Evolutionary conservation across 64 coral and sea anemone genomes (phyloP).

Genomic region (Orbicella faveolata): DNA sequence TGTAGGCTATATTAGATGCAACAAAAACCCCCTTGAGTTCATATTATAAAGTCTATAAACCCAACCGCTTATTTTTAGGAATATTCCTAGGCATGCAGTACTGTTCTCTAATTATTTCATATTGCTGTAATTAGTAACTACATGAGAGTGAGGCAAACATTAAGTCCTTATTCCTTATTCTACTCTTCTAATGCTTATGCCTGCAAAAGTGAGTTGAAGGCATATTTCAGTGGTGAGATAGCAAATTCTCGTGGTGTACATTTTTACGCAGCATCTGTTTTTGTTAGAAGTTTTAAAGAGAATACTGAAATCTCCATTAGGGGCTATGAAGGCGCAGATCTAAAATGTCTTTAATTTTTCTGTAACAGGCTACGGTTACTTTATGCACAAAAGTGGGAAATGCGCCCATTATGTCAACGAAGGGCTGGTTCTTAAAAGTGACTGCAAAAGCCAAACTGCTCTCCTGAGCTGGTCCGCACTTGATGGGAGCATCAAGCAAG

Average conservation of each 20-base stretch:
- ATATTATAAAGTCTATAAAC: too few species aligned
- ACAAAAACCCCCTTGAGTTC: too few species aligned
- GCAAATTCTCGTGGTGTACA: background rate
- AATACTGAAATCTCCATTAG: background rate
- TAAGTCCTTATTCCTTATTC: too few species aligned
- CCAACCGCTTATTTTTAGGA: too few species aligned
- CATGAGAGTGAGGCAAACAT: too few species aligned
- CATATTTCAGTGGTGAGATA: background rate
- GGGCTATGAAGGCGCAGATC: background rate
- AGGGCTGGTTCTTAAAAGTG: constrained; percentile 25
- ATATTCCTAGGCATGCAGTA: too few species aligned
- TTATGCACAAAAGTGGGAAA: constrained; percentile 54
- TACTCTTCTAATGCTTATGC: background rate
- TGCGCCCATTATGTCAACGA: constrained; percentile 18
- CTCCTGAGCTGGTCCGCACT: constrained; percentile 8
- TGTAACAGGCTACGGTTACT: constrained; percentile 28
- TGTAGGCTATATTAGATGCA: too few species aligned
- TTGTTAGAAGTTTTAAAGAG: background rate
- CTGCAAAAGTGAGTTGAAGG: background rate
- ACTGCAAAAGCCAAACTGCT: constrained; percentile 44
- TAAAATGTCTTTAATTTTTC: background rate
- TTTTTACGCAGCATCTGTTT: background rate
- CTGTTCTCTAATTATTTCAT: too few species aligned
- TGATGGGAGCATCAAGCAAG: constrained; percentile 30
- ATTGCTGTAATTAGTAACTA: too few species aligned